Evolutionary conservation across 2,888 invertebrate species (phyloP), one percentile per base, ranked within the genome.

Genomic region (Sinohyriopsis cumingii): DNA sequence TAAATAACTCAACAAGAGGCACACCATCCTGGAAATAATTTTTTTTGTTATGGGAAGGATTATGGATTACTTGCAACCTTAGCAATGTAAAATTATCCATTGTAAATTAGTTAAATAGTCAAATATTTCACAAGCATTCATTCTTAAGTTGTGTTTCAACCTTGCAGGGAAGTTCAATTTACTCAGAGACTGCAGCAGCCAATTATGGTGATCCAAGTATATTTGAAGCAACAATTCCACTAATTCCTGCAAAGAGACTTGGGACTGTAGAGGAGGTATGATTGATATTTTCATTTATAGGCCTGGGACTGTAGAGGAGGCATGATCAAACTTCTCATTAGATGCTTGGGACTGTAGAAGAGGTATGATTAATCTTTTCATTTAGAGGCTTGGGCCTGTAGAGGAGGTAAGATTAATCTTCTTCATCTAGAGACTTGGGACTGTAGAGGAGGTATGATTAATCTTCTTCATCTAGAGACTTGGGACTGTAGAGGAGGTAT

Each of bases 101-200:
- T 45, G 2, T 45, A 45, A 15, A 45, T 45, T 12, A 45, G 12
- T 62, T 45, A 28, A 25, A 61, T 57, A 24, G 3, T 57, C 24
- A 12, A 24, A 22, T 15, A 22, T 61, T 25, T 61, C 22, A 25
- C 22, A 22, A 22, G 22, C 24, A 20, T 4, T 25, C 7, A 9
- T 28, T 24, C 28, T 61, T 28, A 25, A 28, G 24, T 9, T 25
- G 22, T 25, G 53, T 15, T 59, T 20, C 45, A 56, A 53, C 28
- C 25, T 66, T 77, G 22, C 76, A 90, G 90, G 90, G 91, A 20
- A 87, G 87, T 68, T 84, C 89, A 5, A 91, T 92, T 33, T 90
- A 89, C 72, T 91, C 91, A 0, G 87, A 89, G 19, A 91, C 91
- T 25, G 92, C 91, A 28, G 90, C 90, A n/a, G 89, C 86, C n/a